Conservation (phyloP, 1,140 invertebrate species). For the Subanguina moxae region DNA sequence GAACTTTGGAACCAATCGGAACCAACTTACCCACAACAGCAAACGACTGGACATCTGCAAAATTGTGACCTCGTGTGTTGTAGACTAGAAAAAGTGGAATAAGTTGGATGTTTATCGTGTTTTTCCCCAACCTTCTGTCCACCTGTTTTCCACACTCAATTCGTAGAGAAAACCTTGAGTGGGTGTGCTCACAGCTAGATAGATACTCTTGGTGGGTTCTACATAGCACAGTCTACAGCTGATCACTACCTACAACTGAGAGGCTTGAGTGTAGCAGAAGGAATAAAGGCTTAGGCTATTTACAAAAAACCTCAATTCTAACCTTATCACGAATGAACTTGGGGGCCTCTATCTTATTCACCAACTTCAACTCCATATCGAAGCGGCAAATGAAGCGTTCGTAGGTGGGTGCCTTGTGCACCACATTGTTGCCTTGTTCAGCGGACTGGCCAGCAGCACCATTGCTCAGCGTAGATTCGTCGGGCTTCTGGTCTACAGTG, state of each 20-base stretch:
- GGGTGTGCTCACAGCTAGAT: conserved; percentile 47
- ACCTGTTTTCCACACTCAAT: conserved; percentile 20
- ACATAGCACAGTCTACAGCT: conserved; percentile 37
- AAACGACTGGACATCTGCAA: conserved; percentile 34
- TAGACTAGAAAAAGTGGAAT: conserved; percentile 14
- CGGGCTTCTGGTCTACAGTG: too few relatives aligned
- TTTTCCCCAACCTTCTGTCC: conserved; percentile 34
- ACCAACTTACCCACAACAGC: conserved; percentile 40
- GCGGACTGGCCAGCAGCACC: too few relatives aligned
- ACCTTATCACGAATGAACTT: conserved; percentile 9
- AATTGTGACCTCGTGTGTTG: conserved; percentile 28
- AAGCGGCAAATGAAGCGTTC: conserved; percentile 10
- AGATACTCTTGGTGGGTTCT: conserved; percentile 36
- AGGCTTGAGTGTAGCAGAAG: too few relatives aligned
- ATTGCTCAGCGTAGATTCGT: too few relatives aligned
- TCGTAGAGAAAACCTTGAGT: conserved; percentile 45
- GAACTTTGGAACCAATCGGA: too few relatives aligned
- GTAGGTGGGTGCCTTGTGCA: neutral
- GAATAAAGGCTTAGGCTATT: too few relatives aligned
- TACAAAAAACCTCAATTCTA: too few relatives aligned
- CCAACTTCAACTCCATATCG: conserved; percentile 2
- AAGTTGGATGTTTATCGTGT: too few relatives aligned
- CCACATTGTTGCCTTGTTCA: neutral
- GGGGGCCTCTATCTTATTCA: conserved; percentile 6
- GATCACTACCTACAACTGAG: conserved; percentile 12